These are phyloP conservation scores for Agapetus fuscipes DNA, from an alignment of 2,888 invertebrate species.

Conservation along the genomic window DNA sequence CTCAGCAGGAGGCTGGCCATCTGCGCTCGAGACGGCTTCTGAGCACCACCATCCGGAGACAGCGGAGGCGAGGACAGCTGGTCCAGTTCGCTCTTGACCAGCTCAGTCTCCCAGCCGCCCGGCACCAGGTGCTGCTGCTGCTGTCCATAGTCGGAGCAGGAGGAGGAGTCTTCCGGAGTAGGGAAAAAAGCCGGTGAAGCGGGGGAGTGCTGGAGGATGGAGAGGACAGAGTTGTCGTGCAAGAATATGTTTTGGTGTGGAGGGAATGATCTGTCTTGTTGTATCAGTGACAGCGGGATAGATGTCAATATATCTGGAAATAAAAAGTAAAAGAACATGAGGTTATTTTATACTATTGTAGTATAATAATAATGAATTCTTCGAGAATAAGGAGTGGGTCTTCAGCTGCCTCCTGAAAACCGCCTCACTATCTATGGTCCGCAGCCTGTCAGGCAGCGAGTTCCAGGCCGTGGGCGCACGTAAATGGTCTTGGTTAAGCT, in stretches of 20 bases:
- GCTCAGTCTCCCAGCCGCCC: conserved; percentile 1
- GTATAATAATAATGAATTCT: too few species aligned
- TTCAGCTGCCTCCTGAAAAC: too few species aligned
- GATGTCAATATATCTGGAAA: conserved; percentile 18
- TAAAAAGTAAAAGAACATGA: conserved; percentile 2
- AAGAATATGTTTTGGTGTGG: neutral
- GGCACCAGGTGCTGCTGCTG: conserved; percentile 3
- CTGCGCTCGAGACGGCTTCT: conserved; percentile 44
- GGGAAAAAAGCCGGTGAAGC: neutral
- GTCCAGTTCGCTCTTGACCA: conserved; percentile 8
- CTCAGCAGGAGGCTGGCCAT: conserved; percentile 56
- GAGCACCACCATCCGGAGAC: conserved; percentile 32
- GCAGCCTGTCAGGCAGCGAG: too few species aligned
- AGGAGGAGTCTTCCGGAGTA: conserved; percentile 1
- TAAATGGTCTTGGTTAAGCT: too few species aligned
- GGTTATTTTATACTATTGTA: too few species aligned
- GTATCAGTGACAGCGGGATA: conserved; percentile 18
- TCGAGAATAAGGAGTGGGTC: too few species aligned
- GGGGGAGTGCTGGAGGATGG: neutral
- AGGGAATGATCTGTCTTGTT: conserved; percentile 12
- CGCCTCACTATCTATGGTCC: too few species aligned
- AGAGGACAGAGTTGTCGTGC: neutral
- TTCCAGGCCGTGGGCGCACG: too few species aligned
- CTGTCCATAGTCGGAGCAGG: neutral
- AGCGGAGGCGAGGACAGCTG: conserved; percentile 23